Evolutionary conservation across 2,888 invertebrate species (phyloP).

Genomic region (Pemphredon lugubris): DNA sequence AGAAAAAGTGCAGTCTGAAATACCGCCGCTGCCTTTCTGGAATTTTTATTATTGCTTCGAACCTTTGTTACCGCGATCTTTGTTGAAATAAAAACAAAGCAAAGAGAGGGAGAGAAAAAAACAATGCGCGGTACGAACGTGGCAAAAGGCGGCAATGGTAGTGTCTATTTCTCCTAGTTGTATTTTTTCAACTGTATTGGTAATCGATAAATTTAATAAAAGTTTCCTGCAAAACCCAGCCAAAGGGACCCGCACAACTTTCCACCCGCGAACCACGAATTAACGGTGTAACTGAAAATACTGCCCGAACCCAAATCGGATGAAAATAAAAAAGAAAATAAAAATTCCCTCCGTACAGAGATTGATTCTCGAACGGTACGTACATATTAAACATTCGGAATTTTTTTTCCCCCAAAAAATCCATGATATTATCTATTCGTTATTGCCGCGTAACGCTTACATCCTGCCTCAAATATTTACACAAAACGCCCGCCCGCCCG

Average conservation of each 20-base stretch:
- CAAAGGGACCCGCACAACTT: slow-evolving; percentile 28
- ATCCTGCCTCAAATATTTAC: no score
- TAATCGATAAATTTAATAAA: slow-evolving; percentile 62
- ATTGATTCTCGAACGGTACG: neutral
- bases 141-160: slow-evolving; percentile 1
- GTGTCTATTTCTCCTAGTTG: slow-evolving; percentile 7
- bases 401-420: no score
- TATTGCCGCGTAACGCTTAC: no score
- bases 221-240: slow-evolving; percentile 45
- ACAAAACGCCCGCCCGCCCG: no score
- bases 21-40: slow-evolving; percentile 35
- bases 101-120: slow-evolving; percentile 2
- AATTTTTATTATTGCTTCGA: slow-evolving; percentile 54
- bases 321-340: slow-evolving; percentile 26
- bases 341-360: slow-evolving; percentile 15
- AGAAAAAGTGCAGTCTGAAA: slow-evolving; percentile 43
- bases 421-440: no score
- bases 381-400: neutral
- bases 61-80: slow-evolving; percentile 53
- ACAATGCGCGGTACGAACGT: neutral
- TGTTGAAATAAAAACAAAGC: slow-evolving; percentile 9
- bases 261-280: slow-evolving; percentile 14
- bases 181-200: slow-evolving; percentile 38
- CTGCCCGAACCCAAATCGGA: neutral
- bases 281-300: slow-evolving; percentile 14